These are phyloP conservation scores for Diplodus puntazzo DNA, from an alignment of 2,797 vertebrate genomes.

Conservation along the genomic window DNA sequence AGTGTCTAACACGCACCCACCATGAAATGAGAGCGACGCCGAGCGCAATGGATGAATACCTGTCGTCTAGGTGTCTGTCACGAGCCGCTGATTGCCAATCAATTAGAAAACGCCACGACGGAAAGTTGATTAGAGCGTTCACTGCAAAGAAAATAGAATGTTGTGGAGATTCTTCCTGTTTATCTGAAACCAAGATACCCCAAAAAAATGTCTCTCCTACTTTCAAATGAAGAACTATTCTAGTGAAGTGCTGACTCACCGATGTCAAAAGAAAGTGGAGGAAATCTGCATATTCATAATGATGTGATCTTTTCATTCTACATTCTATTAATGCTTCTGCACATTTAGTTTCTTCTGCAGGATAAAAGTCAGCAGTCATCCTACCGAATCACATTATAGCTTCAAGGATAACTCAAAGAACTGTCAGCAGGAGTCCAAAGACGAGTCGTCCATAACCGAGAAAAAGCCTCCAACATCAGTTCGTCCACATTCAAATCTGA, in stretches of 20 bases:
- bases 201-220: neutral
- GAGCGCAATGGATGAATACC: constrained; percentile 49
- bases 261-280: neutral
- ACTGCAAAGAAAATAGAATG: constrained; percentile 13
- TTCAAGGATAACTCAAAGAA: too few relatives aligned
- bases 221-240: neutral
- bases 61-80: constrained; percentile 53
- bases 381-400: neutral
- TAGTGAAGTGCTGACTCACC: neutral
- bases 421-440: too few relatives aligned
- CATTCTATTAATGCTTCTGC: neutral
- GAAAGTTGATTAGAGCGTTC: constrained; percentile 53
- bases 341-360: neutral
- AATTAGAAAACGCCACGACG: constrained; percentile 40
- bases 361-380: neutral
- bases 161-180: constrained; percentile 9
- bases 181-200: neutral
- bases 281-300: neutral
- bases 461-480: neutral
- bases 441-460: neutral
- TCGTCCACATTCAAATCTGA: neutral
- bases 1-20: constrained; percentile 46
- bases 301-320: neutral
- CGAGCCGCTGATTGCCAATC: constrained; percentile 44
- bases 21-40: constrained; percentile 60